These are phyloP conservation scores for Champsocephalus esox DNA, from an alignment of 2,797 vertebrate species.

Conservation along the genomic window DNA sequence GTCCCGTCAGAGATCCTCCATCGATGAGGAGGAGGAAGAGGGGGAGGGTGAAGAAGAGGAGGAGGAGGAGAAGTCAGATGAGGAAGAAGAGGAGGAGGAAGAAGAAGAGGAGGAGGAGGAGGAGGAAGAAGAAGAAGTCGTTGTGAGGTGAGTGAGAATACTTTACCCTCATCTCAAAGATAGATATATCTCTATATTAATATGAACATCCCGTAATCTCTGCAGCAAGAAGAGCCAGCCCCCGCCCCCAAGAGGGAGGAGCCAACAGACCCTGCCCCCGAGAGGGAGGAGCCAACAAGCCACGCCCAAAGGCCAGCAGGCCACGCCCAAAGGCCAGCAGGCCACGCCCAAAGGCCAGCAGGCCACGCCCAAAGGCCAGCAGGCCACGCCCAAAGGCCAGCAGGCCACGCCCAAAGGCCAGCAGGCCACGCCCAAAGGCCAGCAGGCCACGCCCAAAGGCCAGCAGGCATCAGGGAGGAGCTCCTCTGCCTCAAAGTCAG, in stretches of 20 bases:
- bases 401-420: no score
- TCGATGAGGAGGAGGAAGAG: constrained; percentile 85
- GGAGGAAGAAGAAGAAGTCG: constrained; percentile 36
- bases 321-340: no score
- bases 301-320: constrained; percentile 27
- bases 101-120: constrained; percentile 35
- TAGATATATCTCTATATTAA: not conserved
- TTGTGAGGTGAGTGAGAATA: constrained; percentile 40
- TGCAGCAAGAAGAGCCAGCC: constrained; percentile 84
- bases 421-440: no score
- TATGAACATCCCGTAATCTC: constrained; percentile 11
- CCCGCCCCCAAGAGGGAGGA: constrained; percentile 49
- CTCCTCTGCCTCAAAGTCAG: constrained; percentile 69
- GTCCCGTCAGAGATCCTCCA: constrained; percentile 90
- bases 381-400: constrained; percentile 65
- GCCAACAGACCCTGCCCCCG: constrained; percentile 72
- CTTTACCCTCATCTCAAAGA: not conserved
- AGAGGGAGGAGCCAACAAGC: constrained; percentile 67
- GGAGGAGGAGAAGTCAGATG: constrained; percentile 80
- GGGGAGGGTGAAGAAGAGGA: constrained; percentile 75
- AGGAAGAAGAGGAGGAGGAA: constrained; percentile 73
- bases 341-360: no score
- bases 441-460: no score
- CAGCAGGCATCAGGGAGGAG: constrained; percentile 77
- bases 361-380: constrained; percentile 38